Evolutionary conservation across 1,140 invertebrate genomes (phyloP).

Genomic region (Leptonema lineaticorne): DNA sequence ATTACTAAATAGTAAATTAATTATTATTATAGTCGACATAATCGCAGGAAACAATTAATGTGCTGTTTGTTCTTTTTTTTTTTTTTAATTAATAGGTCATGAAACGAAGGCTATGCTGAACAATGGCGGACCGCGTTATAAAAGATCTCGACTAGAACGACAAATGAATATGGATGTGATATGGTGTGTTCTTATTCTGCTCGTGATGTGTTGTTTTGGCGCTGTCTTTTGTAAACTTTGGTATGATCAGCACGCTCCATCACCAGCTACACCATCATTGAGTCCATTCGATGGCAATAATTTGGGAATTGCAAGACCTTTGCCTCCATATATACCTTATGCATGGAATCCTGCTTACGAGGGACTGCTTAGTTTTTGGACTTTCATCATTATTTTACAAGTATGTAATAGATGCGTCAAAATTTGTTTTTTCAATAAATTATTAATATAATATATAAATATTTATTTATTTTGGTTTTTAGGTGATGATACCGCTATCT

Average conservation of each 20-base stretch:
- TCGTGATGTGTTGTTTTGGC: constrained; percentile 88
- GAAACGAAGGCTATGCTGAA: constrained; percentile 98
- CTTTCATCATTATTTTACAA: constrained; percentile 93
- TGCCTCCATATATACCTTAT: constrained; percentile 65
- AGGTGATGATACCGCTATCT: constrained; percentile 96
- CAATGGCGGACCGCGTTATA: constrained; percentile 94
- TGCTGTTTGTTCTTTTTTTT: neutral
- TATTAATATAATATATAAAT: neutral
- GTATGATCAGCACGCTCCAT: constrained; percentile 59
- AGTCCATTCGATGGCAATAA: constrained; percentile 39
- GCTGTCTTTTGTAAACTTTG: constrained; percentile 88
- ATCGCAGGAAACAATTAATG: neutral
- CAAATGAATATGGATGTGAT: constrained; percentile 95
- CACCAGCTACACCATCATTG: constrained; percentile 35
- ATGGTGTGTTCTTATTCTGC: constrained; percentile 92
- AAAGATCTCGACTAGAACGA: constrained; percentile 87
- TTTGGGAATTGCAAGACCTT: constrained; percentile 44
- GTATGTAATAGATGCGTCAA: constrained; percentile 50
- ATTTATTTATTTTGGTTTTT: constrained; percentile 41
- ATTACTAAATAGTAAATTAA: constrained; percentile 34
- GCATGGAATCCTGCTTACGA: constrained; percentile 67
- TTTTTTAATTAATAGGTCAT: constrained; percentile 63
- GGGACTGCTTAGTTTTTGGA: constrained; percentile 90
- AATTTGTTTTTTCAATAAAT: neutral
- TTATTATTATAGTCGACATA: neutral